A percentile compares a stretch with the other conserved stretches of the same genome.
These are phyloP conservation scores for Galeopsomyia nigrocyanea DNA, from an alignment of 2,888 invertebrate genomes.

Conservation along the genomic window DNA sequence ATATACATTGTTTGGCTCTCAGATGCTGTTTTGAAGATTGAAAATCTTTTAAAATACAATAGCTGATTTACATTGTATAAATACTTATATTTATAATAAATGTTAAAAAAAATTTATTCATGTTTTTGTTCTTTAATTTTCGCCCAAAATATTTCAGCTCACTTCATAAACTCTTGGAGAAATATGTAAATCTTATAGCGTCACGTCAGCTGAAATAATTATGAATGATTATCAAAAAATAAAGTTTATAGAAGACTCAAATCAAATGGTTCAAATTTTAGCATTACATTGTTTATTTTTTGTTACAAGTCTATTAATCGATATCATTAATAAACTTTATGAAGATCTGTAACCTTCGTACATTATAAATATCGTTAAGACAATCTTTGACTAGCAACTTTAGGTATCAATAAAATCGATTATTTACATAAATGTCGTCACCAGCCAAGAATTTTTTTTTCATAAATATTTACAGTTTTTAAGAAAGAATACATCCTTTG, in stretches of 20 bases:
- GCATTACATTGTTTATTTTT: slow-evolving; percentile 9
- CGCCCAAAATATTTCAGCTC: too few relatives aligned
- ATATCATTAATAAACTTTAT: slow-evolving; percentile 7
- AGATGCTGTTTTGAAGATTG: slow-evolving; percentile 33
- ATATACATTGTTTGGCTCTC: slow-evolving; percentile 23
- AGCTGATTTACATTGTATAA: slow-evolving; percentile 61
- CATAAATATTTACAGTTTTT: slow-evolving; percentile 31
- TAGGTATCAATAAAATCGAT: slow-evolving; percentile 13
- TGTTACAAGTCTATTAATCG: slow-evolving; percentile 10
- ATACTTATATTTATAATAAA: slow-evolving; percentile 65
- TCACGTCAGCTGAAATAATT: too few relatives aligned
- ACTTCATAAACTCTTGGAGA: too few relatives aligned
- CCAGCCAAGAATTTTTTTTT: slow-evolving; percentile 17
- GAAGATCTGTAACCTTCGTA: slow-evolving; percentile 6
- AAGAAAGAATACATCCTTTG: slow-evolving; percentile 17
- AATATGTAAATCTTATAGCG: too few relatives aligned
- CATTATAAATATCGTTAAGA: slow-evolving; percentile 23
- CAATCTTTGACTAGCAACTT: slow-evolving; percentile 33
- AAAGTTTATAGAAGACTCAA: too few relatives aligned
- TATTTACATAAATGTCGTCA: slow-evolving; percentile 39
- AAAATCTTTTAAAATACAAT: slow-evolving; percentile 41
- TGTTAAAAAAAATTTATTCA: slow-evolving; percentile 48
- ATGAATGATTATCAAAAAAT: too few relatives aligned
- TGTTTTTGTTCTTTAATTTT: too few relatives aligned
- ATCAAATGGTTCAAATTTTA: too few relatives aligned